Evolutionary conservation across 23 tunicate species (phyloP).

Genomic region (Aplidium turbinatum): DNA sequence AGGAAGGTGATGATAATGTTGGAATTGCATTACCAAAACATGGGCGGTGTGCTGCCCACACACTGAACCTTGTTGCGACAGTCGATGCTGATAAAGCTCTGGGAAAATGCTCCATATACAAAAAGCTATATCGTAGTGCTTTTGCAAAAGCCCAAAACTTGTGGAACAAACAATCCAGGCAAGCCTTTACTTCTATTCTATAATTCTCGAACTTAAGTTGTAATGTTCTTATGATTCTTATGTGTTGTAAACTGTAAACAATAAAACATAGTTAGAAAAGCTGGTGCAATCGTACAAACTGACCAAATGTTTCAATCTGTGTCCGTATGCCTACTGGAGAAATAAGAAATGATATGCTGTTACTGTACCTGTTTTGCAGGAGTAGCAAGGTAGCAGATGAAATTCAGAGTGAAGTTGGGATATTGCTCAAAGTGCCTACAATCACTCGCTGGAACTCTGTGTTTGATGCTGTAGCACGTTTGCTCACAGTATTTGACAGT

Average conservation of each 20-base stretch:
- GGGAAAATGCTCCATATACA: background rate
- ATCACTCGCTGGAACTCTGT: conserved; percentile 28
- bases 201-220: no score
- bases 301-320: no score
- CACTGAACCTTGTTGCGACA: conserved; percentile 5
- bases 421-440: conserved; percentile 12
- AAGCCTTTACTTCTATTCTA: no score
- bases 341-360: background rate
- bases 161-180: conserved; percentile 22
- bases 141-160: conserved; percentile 13
- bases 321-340: background rate
- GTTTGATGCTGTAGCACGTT: conserved; percentile 13
- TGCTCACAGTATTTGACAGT: conserved; percentile 7
- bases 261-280: no score
- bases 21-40: conserved; percentile 1
- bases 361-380: no score
- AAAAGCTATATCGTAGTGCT: conserved; percentile 4
- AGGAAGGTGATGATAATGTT: background rate
- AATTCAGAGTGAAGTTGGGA: conserved; percentile 4
- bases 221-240: no score
- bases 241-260: no score
- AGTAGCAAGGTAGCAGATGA: conserved; percentile 8
- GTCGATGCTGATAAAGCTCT: background rate
- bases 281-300: no score
- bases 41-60: conserved; percentile 24